Evolutionary conservation across 2,113 vertebrate species (phyloP).

Genomic region (Myiozetetes cayanensis): DNA sequence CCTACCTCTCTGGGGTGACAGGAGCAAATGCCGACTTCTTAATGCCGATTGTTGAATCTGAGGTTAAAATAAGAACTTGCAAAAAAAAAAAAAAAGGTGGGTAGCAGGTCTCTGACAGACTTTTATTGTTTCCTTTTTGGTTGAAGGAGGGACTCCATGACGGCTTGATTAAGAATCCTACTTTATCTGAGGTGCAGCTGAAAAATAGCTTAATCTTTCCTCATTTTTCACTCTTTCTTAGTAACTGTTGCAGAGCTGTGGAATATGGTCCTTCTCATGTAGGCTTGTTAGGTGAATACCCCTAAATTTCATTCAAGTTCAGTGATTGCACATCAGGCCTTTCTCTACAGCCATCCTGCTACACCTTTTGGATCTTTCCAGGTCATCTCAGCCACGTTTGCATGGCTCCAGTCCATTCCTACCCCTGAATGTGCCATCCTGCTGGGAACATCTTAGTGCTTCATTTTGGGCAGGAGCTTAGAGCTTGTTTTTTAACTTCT

Average conservation of each 20-base stretch:
- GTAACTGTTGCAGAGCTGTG: neutral
- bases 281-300: neutral
- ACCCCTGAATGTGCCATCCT: neutral
- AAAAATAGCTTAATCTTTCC: neutral
- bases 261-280: neutral
- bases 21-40: constrained; percentile 51
- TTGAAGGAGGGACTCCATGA: neutral
- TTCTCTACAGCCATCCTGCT: neutral
- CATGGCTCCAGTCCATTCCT: accelerated
- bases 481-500: neutral
- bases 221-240: neutral
- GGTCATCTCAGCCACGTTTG: neutral
- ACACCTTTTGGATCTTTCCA: neutral
- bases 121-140: neutral
- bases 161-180: neutral
- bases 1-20: constrained; percentile 24
- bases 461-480: neutral
- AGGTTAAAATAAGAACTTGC: constrained; percentile 16
- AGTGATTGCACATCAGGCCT: neutral
- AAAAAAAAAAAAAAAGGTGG: neutral
- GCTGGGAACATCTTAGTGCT: neutral
- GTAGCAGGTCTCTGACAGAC: neutral
- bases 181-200: neutral
- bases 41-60: neutral
- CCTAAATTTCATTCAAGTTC: neutral